Evolutionary conservation across 1,140 invertebrate genomes (phyloP), one percentile per base, ranked within the genome.

Genomic region (Leucophenga varia): DNA sequence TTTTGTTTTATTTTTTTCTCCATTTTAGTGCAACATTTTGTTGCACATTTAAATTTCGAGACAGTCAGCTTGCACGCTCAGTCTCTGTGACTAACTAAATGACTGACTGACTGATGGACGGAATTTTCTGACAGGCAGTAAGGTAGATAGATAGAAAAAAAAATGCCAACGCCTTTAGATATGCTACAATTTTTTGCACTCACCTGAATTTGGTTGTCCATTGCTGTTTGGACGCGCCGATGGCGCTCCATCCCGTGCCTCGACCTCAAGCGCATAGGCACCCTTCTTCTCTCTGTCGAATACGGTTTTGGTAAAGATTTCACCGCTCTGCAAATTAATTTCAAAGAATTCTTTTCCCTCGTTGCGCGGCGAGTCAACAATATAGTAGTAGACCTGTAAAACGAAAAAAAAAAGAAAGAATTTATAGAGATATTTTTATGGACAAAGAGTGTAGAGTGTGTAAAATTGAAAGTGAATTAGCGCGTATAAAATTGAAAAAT

Each of bases 251-350:
- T 97, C 94, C 37, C 92, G 80, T 0, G 93, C 94, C 70, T 93
- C 91, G 47, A 97, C 92, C 71, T 94, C 91, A 55, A 97, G 77
- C 8, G 93, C 93, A 76, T 96, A 97, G 20, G 93, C 93, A 14
- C 90, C 90, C 72, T 95, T 91, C 80, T 94, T 94, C 76, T 95
- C 91, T 52, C 94, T 86, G 80, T 95, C 90, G 80, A 97, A 96
- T 50, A 94, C 87, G 36, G 91, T 81, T 76, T 93, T 94, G 2
- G 93, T 96, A 76, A 90, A 95, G 56, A 97, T 89, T 77, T 95
- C 92, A 1, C 94, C 94, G 10, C 91, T 91, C 71, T 95, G 88
- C 69, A 87, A 82, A 78, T 95, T 93, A 74, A 97, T 95, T 77
- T 93, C 90, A 77, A 96, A 97, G 78, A 89, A 95, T 74, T 93